These are phyloP conservation scores for Dendrocincla tyrannina DNA, from an alignment of 2,797 vertebrate genomes.

Conservation along the genomic window DNA sequence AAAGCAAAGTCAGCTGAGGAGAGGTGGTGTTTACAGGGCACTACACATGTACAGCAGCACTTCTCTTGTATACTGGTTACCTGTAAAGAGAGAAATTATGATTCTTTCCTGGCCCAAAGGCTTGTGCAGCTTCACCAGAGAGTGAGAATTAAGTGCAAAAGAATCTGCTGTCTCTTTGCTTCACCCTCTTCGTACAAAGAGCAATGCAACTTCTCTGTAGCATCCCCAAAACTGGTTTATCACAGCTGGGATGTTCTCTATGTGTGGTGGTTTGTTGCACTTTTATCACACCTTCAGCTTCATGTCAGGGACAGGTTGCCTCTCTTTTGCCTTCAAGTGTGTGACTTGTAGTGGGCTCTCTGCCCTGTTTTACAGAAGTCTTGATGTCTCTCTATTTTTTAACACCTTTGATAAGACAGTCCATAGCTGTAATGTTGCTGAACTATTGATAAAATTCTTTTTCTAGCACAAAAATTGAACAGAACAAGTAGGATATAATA, in stretches of 20 bases:
- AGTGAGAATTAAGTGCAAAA: rapidly evolving
- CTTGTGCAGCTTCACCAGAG: background rate
- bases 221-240: background rate
- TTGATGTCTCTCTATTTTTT: rapidly evolving
- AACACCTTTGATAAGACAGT: background rate
- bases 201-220: background rate
- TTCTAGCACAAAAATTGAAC: background rate
- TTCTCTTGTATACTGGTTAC: background rate
- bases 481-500: background rate
- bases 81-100: background rate
- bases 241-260: rapidly evolving
- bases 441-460: rapidly evolving
- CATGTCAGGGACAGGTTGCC: rapidly evolving
- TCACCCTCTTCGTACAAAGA: background rate
- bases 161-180: background rate
- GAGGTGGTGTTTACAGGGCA: background rate
- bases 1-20: background rate
- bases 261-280: background rate
- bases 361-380: background rate
- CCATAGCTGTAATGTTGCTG: background rate
- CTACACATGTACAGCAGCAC: rapidly evolving
- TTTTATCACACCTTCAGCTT: background rate
- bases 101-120: background rate
- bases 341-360: background rate
- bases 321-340: background rate